Percentiles rank a stretch among this genome's conserved stretches.
phyloP scores from a whole-genome alignment of 1,140 invertebrate species.

The Halesus radiatus region DNA sequence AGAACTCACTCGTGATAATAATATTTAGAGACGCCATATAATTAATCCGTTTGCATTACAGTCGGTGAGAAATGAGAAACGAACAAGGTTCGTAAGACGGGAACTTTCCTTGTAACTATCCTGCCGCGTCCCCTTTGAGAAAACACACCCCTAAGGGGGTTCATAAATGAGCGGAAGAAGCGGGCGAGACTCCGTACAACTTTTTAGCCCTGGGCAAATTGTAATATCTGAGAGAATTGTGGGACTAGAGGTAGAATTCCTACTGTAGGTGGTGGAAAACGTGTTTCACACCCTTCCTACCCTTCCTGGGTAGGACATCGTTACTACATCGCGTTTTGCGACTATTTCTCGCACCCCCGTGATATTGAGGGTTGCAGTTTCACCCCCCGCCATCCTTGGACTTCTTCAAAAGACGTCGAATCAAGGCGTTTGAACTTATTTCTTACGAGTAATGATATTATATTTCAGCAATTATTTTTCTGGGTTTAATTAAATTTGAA shows the following conservation, averaged over 20 bases:
- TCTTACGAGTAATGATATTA: no score
- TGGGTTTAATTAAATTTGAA: no score
- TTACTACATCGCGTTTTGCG: neutral
- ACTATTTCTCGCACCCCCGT: neutral
- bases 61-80: neutral
- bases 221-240: slow-evolving; percentile 31
- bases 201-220: slow-evolving; percentile 18
- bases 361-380: neutral
- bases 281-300: slow-evolving; percentile 39
- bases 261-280: no score
- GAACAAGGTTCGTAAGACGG: slow-evolving; percentile 20
- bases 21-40: no score
- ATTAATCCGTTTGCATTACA: no score
- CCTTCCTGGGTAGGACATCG: neutral
- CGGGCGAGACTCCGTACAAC: slow-evolving; percentile 27
- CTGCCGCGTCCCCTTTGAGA: slow-evolving; percentile 10
- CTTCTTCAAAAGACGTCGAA: no score
- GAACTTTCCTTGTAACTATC: slow-evolving; percentile 27
- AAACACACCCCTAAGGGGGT: slow-evolving; percentile 22
- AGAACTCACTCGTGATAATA: no score
- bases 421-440: no score
- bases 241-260: slow-evolving; percentile 2
- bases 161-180: slow-evolving; percentile 21
- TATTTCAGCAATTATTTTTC: no score
- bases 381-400: neutral